Evolutionary conservation across 2,797 vertebrate species (phyloP), one percentile per base, ranked within the genome.

Genomic region (Onychomys leucogaster): DNA sequence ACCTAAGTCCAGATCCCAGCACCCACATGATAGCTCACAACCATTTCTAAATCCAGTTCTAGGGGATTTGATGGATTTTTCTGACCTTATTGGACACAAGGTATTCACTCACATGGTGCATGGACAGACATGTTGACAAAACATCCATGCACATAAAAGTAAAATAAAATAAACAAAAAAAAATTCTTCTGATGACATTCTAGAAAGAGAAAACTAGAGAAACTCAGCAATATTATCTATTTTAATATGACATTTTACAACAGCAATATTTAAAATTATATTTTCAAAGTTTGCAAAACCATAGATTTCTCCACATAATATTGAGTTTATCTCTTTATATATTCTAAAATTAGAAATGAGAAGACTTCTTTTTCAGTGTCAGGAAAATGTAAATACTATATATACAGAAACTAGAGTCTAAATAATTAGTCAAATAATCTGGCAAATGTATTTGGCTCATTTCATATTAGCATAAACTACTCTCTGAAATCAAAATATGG

Each of bases 301-400:
- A 19, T n/a, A 9, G 2, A 69, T 93, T 93, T 46, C 8, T 90
- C 25, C 21, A 9, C 19, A 52, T 37, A 91, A 7, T 34, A 1
- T 55, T 41, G 29, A 88, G 3, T 87, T 55, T 37, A 49, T 73
- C 9, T 81, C 7, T 91, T 7, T 86, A 1, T 75, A 52, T 46
- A 43, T 69, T 86, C 27, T 52, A 94, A 94, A 57, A 25, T 71
- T 89, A 93, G 77, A 97, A 96, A 90, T 89, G 3, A 95, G 82
- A 37, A 80, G 14, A 32, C 0, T 75, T 87, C 76, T 4, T n/a
- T 82, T 19, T 83, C 17, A 75, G 75, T 52, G n/a, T 87, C 8
- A 91, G 5, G 83, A 82, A 67, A 91, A 73, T 32, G 1, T 75
- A 94, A 82, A 73, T 91, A 89, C 41, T 89, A 83, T 69, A 92